Evolutionary conservation across 1,140 invertebrate genomes (phyloP), one percentile per base, ranked within the genome.

Genomic region (Vanessa atalanta): DNA sequence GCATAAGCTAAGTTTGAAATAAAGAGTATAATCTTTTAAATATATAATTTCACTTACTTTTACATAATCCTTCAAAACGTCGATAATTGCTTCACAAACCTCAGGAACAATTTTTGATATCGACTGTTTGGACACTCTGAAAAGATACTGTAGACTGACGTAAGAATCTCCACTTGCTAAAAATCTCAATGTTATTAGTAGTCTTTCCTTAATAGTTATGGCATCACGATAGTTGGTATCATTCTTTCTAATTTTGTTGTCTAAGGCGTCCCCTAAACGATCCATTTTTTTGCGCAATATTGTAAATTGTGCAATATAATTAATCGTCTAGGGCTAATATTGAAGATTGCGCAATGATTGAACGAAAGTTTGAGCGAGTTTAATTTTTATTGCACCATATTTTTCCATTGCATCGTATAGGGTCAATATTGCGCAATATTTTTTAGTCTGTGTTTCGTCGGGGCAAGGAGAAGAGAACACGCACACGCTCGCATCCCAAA

Each of bases 151-250:
- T n/a, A n/a, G n/a, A n/a, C n/a, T n/a, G n/a, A n/a, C n/a, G n/a
- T n/a, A n/a, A n/a, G 68, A 69, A 63, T 83, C 83, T 57, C 82
- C 83, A 65, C 81, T 83, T 37, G 83, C 81, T 23, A 83, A 76
- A 75, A 72, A 86, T 74, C 82, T 73, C 47, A 87, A 68, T 64
- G 85, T 84, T 14, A 85, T 37, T 57, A 75, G 66, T 70, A 87
- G 72, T 60, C 79, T 64, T 51, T 72, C 66, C 11, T 31, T 76
- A 26, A 51, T 65, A 11, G 74, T 51, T 50, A 79, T 79, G 65
- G 72, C 78, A 61, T 76, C 47, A 57, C 71, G 37, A 53, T 57
- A 74, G 61, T 55, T 73, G 23, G 70, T 74, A 37, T 78, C 67
- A 26, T 70, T 70, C 55, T 77, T 77, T 16, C 48, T 65, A 50